phyloP scores from a whole-genome alignment of 2,888 invertebrate species.

The Eupeodes latifasciatus region DNA sequence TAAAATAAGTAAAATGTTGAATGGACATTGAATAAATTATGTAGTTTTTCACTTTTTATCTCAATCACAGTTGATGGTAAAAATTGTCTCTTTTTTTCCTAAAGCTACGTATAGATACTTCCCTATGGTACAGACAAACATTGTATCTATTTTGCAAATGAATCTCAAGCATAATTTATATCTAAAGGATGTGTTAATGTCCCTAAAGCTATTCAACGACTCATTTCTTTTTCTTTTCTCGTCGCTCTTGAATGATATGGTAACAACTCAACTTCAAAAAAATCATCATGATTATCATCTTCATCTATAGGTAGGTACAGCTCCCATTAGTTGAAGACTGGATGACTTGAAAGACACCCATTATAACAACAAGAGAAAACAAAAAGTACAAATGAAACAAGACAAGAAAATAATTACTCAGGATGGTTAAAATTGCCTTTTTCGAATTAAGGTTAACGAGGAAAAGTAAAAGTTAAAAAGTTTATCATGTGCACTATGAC shows the following conservation, averaged over 20 bases:
- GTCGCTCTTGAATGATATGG: background rate
- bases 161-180: slow-evolving; percentile 25
- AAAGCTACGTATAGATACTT: background rate
- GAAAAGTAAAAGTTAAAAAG: slow-evolving; percentile 67
- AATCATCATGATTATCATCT: slow-evolving; percentile 59
- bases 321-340: too few species aligned
- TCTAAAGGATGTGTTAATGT: slow-evolving; percentile 47
- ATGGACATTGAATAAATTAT: slow-evolving; percentile 60
- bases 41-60: slow-evolving; percentile 24
- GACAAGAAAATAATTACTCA: slow-evolving; percentile 61
- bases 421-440: slow-evolving; percentile 55
- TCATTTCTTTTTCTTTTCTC: slow-evolving; percentile 15
- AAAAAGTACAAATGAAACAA: slow-evolving; percentile 24
- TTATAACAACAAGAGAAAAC: background rate
- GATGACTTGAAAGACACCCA: background rate
- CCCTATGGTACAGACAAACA: background rate
- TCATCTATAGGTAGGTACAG: background rate
- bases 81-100: background rate
- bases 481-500: slow-evolving; percentile 19
- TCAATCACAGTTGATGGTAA: slow-evolving; percentile 24
- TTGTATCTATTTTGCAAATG: slow-evolving; percentile 24
- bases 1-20: slow-evolving; percentile 28
- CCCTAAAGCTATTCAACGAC: slow-evolving; percentile 38
- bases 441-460: slow-evolving; percentile 70
- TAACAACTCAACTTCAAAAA: slow-evolving; percentile 45